phyloP scores from a whole-genome alignment of 2,113 vertebrate genomes.

The Sinocyclocheilus rhinocerous region DNA sequence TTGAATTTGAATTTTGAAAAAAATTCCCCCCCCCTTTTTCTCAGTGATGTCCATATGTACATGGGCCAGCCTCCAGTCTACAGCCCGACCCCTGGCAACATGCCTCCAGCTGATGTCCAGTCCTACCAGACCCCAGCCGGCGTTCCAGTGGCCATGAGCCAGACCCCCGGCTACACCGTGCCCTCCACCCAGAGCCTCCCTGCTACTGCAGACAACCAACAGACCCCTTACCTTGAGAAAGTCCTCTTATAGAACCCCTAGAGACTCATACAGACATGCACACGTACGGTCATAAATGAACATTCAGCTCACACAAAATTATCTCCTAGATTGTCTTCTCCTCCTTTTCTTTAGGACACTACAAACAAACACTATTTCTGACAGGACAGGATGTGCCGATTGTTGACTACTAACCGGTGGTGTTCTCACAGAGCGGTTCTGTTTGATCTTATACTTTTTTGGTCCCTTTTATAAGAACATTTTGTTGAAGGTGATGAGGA shows the following conservation, averaged over 20 bases:
- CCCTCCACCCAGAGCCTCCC: conserved; percentile 67
- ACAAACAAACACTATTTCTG: conserved; percentile 44
- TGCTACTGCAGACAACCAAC: conserved; percentile 62
- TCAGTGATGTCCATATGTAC: conserved; percentile 86
- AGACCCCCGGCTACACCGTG: conserved; percentile 82
- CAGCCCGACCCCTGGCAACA: conserved; percentile 77
- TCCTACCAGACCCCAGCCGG: conserved; percentile 79
- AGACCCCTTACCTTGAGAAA: conserved; percentile 86
- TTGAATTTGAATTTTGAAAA: not conserved
- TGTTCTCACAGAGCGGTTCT: conserved; percentile 36
- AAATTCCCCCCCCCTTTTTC: not conserved
- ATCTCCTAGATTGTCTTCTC: not conserved
- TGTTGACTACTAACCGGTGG: conserved; percentile 50
- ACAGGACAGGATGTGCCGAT: conserved; percentile 12
- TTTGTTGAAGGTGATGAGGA: not conserved
- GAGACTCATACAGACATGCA: conserved; percentile 45
- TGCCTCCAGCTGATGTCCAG: conserved; percentile 77
- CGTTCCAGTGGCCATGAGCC: conserved; percentile 78
- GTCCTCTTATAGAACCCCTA: conserved; percentile 89
- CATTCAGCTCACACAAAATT: not conserved
- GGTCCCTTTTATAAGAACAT: not conserved
- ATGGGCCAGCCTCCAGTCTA: conserved; percentile 86
- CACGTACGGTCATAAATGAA: conserved; percentile 34
- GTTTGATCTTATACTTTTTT: not conserved
- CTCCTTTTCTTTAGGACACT: conserved; percentile 10